Evolutionary conservation across 2,888 invertebrate species (phyloP).

Genomic region (Thymelicus sylvestris): DNA sequence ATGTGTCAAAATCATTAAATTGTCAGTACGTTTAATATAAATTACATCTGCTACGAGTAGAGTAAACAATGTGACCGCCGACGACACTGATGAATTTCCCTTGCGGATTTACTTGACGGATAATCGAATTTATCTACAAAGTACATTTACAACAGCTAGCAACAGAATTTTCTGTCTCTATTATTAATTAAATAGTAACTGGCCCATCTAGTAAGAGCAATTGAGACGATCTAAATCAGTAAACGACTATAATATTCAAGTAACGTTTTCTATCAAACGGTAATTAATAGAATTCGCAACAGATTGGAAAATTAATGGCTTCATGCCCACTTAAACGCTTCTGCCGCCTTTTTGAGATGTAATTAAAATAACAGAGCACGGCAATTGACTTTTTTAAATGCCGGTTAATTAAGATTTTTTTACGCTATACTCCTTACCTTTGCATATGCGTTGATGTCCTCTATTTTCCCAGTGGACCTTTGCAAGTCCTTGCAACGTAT

Average conservation of each 20-base stretch:
- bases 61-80: slow-evolving; percentile 26
- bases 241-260: slow-evolving; percentile 22
- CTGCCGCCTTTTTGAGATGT: slow-evolving; percentile 17
- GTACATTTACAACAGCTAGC: neutral
- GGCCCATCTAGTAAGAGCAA: slow-evolving; percentile 20
- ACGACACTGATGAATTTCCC: slow-evolving; percentile 30
- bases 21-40: slow-evolving; percentile 4
- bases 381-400: neutral
- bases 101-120: slow-evolving; percentile 17
- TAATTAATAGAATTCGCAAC: slow-evolving; percentile 5
- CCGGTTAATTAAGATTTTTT: neutral
- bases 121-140: slow-evolving; percentile 18
- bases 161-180: neutral
- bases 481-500: slow-evolving; percentile 90
- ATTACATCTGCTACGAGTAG: slow-evolving; percentile 21
- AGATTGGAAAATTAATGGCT: slow-evolving; percentile 28
- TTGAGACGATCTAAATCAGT: slow-evolving; percentile 30
- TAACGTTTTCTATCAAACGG: slow-evolving; percentile 30
- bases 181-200: slow-evolving; percentile 4
- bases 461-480: slow-evolving; percentile 86
- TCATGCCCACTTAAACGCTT: slow-evolving; percentile 26
- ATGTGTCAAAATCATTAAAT: too few species aligned
- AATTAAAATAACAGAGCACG: slow-evolving; percentile 13
- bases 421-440: slow-evolving; percentile 81
- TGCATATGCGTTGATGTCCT: slow-evolving; percentile 91